Evolutionary conservation across 2,113 vertebrate species (phyloP), one percentile per base, ranked within the genome.

Genomic region (Neolamprologus kungweensis): DNA sequence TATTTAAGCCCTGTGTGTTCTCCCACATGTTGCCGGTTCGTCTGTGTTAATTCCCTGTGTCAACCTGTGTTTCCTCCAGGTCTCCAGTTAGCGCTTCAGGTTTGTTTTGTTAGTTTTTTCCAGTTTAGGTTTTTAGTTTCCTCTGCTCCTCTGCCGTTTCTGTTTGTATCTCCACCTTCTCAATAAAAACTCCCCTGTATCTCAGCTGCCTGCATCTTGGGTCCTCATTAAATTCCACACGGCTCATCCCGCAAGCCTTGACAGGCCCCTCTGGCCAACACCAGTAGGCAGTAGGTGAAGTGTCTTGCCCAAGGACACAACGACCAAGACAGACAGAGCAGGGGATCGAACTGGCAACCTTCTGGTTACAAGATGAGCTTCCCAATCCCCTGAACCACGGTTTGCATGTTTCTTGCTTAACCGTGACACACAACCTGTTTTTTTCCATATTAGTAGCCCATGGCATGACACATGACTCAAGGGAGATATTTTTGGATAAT

Each of bases 11-110:
- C 54, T 55, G 21, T 55, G 54, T 26, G 11, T 55, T 55, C 54
- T 26, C 11, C 21, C 7, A 3, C 54, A 55, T 26, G 54, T 55
- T 55, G 4, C 21, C 0, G 11, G 21, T 26, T 55, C 0, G 4
- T 55, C 54, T 55, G 54, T 23, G 21, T 55, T 13, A 55, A 55
- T 13, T 55, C 11, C 21, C 2, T 13, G n/a, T 12, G 53, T 54
- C 47, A 50, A 50, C 47, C 47, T 19, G 2, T 9, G 50, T 19
- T 55, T 55, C 54, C 4, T 1, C 21, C 54, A 55, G 2, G 13
- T 1, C 13, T 9, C 3, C 13, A 58, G 55, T 28, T 58, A 16
- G 23, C 0, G 23, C 55, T 28, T 5, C 55, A 58, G 13, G 5
- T 57, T 57, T 26, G 23, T 57, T 57, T 54, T 54, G 53, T 55